Percentiles rank a stretch among this genome's conserved stretches.
Evolutionary conservation across 2,888 invertebrate genomes (phyloP).

Genomic region (Ommatoiulus sabulosus): DNA sequence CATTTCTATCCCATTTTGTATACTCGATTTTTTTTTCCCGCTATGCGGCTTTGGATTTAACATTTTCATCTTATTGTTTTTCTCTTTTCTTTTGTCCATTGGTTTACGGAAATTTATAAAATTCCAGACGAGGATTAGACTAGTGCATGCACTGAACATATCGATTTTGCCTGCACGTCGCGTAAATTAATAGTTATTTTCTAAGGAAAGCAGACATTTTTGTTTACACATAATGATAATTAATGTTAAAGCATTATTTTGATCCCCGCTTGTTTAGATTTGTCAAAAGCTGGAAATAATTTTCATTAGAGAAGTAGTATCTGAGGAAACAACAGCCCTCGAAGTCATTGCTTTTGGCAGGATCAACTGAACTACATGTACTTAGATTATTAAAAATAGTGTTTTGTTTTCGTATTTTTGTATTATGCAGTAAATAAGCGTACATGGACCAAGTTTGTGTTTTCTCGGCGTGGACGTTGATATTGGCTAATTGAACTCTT

Average conservation of each 20-base stretch:
- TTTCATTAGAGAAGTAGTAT: background rate
- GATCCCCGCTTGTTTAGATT: background rate
- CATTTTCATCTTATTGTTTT: background rate
- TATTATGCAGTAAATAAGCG: too few relatives aligned
- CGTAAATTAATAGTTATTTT: background rate
- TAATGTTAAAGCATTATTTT: background rate
- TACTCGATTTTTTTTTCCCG: background rate
- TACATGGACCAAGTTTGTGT: too few relatives aligned
- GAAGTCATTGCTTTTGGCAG: background rate
- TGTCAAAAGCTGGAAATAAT: background rate
- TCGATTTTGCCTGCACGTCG: background rate
- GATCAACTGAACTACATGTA: background rate
- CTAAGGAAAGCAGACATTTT: background rate
- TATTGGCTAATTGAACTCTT: too few relatives aligned
- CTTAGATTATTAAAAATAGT: background rate
- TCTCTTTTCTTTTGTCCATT: background rate
- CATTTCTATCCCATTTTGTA: background rate
- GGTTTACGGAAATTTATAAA: background rate
- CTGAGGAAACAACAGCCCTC: background rate
- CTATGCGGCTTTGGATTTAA: background rate
- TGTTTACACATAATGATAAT: constrained; percentile 2
- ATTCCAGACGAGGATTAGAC: background rate
- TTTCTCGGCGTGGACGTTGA: too few relatives aligned
- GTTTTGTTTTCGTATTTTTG: too few relatives aligned
- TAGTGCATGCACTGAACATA: background rate